Evolutionary conservation across 2,113 vertebrate species (phyloP).

Genomic region (Bos taurus): DNA sequence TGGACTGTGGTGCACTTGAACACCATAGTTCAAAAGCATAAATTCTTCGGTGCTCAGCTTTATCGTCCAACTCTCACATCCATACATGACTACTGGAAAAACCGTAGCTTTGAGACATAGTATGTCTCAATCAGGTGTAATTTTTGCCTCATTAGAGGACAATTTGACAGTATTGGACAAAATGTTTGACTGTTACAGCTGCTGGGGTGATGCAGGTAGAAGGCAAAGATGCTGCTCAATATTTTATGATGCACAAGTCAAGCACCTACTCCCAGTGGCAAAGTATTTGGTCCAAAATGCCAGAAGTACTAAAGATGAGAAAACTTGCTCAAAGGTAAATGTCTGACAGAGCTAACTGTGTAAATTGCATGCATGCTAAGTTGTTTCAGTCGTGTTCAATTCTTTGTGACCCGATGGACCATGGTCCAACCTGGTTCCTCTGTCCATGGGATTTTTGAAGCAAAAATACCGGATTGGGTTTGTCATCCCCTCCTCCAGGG

Average conservation of each 20-base stretch:
- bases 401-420: neutral
- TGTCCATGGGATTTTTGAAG: neutral
- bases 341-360: neutral
- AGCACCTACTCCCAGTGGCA: neutral
- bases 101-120: neutral
- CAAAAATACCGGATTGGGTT: neutral
- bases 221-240: neutral
- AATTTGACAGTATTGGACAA: neutral
- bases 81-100: neutral
- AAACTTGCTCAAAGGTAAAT: neutral
- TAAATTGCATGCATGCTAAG: neutral
- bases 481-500: neutral
- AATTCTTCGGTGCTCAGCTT: neutral
- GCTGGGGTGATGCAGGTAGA: neutral
- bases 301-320: neutral
- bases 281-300: neutral
- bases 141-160: neutral
- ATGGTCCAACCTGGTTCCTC: neutral
- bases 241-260: neutral
- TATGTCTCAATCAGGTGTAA: neutral
- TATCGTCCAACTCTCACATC: neutral
- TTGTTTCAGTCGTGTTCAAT: neutral
- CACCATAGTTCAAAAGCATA: neutral
- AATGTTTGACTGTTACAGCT: neutral
- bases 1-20: too few species aligned